These are phyloP conservation scores for Prionailurus bengalensis DNA, from an alignment of 2,113 vertebrate genomes.

Conservation along the genomic window DNA sequence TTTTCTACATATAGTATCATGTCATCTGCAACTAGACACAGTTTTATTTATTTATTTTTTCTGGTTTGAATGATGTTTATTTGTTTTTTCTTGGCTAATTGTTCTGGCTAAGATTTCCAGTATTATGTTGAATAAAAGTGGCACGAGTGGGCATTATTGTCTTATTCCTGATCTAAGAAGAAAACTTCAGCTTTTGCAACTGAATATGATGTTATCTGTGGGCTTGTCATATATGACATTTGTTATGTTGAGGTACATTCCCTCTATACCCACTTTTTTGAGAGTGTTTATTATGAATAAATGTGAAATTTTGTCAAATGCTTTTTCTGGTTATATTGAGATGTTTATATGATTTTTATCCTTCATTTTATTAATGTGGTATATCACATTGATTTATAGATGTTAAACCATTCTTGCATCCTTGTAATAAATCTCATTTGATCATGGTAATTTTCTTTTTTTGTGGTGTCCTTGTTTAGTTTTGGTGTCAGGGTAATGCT, in stretches of 20 bases:
- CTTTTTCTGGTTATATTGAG: background rate
- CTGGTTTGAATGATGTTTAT: background rate
- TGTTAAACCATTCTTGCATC: background rate
- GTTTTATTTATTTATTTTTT: background rate
- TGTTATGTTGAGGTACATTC: background rate
- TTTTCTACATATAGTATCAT: background rate
- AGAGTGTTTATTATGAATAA: background rate
- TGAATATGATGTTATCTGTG: background rate
- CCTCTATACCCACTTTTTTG: background rate
- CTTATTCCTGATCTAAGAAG: background rate
- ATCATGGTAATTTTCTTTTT: background rate
- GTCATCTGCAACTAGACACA: background rate
- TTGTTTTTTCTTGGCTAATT: background rate
- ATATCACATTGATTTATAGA: background rate
- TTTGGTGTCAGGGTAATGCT: background rate
- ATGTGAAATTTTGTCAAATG: background rate
- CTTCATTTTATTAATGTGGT: background rate
- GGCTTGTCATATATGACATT: background rate
- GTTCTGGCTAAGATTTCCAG: background rate
- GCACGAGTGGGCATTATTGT: background rate
- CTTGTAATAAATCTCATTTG: background rate
- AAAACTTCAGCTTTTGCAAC: background rate
- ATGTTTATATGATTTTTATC: background rate
- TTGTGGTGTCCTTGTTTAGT: background rate
- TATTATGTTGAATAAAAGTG: background rate